These are phyloP conservation scores for Achroia grisella DNA, from an alignment of 1,140 invertebrate genomes.

Conservation along the genomic window DNA sequence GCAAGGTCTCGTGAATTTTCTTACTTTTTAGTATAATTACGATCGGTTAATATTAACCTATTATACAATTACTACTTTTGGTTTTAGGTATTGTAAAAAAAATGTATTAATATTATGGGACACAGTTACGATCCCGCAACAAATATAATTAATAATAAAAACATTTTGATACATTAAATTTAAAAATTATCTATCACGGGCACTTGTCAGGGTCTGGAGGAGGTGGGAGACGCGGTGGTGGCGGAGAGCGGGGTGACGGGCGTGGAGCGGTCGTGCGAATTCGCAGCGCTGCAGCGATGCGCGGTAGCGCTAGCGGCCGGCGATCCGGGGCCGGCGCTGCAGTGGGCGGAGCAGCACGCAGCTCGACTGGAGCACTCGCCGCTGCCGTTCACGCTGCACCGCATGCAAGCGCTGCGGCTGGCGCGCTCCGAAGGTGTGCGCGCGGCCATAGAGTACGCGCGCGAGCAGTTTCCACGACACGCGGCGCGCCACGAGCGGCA, in stretches of 20 bases:
- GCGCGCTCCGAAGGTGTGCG: slow-evolving; percentile 45
- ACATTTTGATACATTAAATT: too few species aligned
- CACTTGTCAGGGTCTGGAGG: slow-evolving; percentile 85
- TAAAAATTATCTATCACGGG: too few species aligned
- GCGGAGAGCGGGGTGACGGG: slow-evolving; percentile 34
- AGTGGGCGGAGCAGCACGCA: slow-evolving; percentile 82
- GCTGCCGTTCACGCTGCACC: slow-evolving; percentile 63
- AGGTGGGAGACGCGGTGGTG: slow-evolving; percentile 74
- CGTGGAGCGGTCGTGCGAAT: slow-evolving; percentile 56
- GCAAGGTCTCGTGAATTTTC: too few species aligned
- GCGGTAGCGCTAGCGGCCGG: slow-evolving; percentile 49
- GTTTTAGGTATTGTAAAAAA: too few species aligned
- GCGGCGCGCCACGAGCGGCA: slow-evolving; percentile 57
- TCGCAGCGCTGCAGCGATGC: slow-evolving; percentile 58
- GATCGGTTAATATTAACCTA: too few species aligned
- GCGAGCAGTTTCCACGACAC: slow-evolving; percentile 82
- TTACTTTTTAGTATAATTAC: too few species aligned
- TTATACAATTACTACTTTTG: too few species aligned
- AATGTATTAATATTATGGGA: too few species aligned
- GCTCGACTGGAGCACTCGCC: slow-evolving; percentile 73
- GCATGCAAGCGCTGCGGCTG: slow-evolving; percentile 70
- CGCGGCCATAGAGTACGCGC: slow-evolving; percentile 89
- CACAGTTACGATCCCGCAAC: too few species aligned
- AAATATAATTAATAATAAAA: too few species aligned
- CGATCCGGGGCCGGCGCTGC: slow-evolving; percentile 86